phyloP scores from a whole-genome alignment of 2,888 invertebrate genomes.

The Girardia tigrina region DNA sequence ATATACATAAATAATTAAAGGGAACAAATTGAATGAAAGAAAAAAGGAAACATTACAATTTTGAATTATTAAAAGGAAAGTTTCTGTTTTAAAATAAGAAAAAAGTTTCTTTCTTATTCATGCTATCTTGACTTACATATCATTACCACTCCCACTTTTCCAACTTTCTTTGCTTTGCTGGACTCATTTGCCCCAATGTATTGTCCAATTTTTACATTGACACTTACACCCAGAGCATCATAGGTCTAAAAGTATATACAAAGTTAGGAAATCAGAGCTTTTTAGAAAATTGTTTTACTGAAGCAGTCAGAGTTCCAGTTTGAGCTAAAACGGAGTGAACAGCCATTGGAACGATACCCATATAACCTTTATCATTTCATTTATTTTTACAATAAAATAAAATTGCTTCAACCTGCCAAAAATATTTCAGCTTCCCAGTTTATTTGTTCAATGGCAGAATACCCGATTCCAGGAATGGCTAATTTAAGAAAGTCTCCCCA shows the following conservation, averaged over 20 bases:
- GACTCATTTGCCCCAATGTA: neutral
- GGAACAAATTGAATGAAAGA: too few relatives aligned
- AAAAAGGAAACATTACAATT: too few relatives aligned
- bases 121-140: too few relatives aligned
- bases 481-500: neutral
- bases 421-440: constrained; percentile 14
- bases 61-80: too few relatives aligned
- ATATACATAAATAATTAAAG: too few relatives aligned
- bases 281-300: too few relatives aligned
- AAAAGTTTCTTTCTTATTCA: too few relatives aligned
- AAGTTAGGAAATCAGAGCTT: too few relatives aligned
- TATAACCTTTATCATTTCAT: neutral
- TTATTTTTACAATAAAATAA: neutral
- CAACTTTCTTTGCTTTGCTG: neutral
- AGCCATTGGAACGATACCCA: constrained; percentile 6
- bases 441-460: constrained; percentile 4
- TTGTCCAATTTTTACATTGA: neutral
- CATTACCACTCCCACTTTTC: neutral
- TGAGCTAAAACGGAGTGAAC: constrained; percentile 5
- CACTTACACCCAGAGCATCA: neutral
- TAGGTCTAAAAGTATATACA: neutral
- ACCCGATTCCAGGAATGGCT: neutral
- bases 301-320: neutral
- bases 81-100: too few relatives aligned
- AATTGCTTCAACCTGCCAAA: neutral